Evolutionary conservation across 2,797 vertebrate genomes (phyloP), one percentile per base, ranked within the genome.

Genomic region (Anguilla anguilla): DNA sequence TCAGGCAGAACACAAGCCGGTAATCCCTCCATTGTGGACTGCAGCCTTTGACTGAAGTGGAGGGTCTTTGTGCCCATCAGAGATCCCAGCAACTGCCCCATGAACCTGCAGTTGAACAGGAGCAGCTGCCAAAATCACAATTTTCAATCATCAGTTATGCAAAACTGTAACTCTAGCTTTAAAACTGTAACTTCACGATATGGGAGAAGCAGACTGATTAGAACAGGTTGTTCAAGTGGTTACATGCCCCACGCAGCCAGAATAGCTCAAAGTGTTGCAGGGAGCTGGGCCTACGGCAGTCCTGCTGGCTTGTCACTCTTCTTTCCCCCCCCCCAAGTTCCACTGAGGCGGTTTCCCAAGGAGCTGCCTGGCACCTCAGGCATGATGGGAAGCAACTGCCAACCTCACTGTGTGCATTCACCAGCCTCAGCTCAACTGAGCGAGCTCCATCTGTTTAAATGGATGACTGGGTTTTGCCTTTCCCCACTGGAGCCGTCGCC

Each of bases 21-120:
- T 67, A 82, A 51, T 89, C 88, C 86, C 86, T 57, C 86, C 84
- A 88, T 83, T 84, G 86, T 89, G 67, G 64, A 86, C 69, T 69
- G 79, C 86, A 87, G 67, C 72, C 61, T 19, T 85, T 79, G 59
- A 84, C 74, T 77, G 74, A 88, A 69, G 86, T 85, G 53, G 43
- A 86, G 67, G 79, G 83, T 64, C 86, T 83, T 79, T 87, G 28
- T 74, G 25, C 28, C 69, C 86, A 91, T 86, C 87, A 86, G 86
- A 89, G 86, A 69, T 67, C 25, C 25, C 64, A 28, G 22, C 15
- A 15, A 28, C 64, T 10, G 25, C 64, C n/a, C 64, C n/a, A 10
- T n/a, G 64, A 25, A 67, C 64, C n/a, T 10, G 4, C 4, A 67
- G 10, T n/a, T 67, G 25, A 67, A 67, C n/a, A 67, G n/a, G 6